These are phyloP conservation scores for Distichodus sexfasciatus DNA, from an alignment of 2,797 vertebrate species.

Conservation along the genomic window DNA sequence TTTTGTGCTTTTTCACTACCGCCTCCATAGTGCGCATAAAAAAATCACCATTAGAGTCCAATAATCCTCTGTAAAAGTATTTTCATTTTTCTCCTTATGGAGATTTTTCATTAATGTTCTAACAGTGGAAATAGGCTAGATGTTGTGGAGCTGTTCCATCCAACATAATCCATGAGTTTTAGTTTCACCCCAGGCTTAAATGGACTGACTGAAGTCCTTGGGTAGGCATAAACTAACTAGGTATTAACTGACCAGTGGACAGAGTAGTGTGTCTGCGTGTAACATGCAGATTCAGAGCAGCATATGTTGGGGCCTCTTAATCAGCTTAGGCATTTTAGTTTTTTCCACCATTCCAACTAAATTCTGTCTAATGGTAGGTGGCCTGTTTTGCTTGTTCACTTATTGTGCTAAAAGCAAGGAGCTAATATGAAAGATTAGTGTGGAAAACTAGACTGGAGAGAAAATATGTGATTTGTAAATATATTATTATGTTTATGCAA, in stretches of 20 bases:
- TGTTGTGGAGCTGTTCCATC: constrained; percentile 42
- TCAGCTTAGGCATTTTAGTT: constrained; percentile 71
- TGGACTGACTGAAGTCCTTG: constrained; percentile 48
- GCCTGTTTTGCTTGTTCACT: constrained; percentile 26
- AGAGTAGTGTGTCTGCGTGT: too few relatives aligned
- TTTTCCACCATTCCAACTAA: constrained; percentile 62
- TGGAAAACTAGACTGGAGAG: too few relatives aligned
- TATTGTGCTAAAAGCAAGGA: constrained; percentile 11
- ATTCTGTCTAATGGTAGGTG: constrained; percentile 64
- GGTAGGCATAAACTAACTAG: constrained; percentile 69
- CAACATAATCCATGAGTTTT: constrained; percentile 53
- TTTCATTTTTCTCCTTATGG: constrained; percentile 74
- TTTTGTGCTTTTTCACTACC: constrained; percentile 56
- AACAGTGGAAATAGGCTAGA: constrained; percentile 54
- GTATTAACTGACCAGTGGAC: constrained; percentile 67
- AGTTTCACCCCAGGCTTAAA: constrained; percentile 41
- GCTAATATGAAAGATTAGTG: constrained; percentile 1
- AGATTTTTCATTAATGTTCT: constrained; percentile 81
- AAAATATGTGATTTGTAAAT: too few relatives aligned
- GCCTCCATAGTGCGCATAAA: constrained; percentile 59
- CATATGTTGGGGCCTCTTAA: constrained; percentile 75
- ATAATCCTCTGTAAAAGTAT: constrained; percentile 76
- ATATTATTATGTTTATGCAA: too few relatives aligned
- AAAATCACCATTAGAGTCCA: constrained; percentile 70
- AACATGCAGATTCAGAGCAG: constrained; percentile 61